phyloP scores from a whole-genome alignment of 2,888 invertebrate species.

The Leucozona laternaria region DNA sequence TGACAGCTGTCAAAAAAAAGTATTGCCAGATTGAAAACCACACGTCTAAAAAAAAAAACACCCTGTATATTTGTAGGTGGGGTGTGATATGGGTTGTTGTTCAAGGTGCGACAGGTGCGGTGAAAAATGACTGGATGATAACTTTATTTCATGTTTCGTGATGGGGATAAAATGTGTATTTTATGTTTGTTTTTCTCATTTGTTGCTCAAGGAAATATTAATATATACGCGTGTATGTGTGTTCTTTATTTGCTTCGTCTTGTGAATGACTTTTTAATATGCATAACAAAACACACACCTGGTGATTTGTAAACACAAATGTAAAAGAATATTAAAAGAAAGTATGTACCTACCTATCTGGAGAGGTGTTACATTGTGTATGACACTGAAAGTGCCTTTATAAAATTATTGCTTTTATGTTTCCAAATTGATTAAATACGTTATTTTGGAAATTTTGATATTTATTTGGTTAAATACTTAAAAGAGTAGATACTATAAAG shows the following conservation, averaged over 20 bases:
- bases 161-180: slow-evolving; percentile 17
- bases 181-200: slow-evolving; percentile 7
- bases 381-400: slow-evolving; percentile 24
- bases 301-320: slow-evolving; percentile 9
- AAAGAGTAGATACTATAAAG: too few relatives aligned
- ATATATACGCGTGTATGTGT: neutral
- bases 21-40: too few relatives aligned
- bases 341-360: too few relatives aligned
- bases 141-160: slow-evolving; percentile 47
- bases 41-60: too few relatives aligned
- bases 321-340: neutral
- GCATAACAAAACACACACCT: slow-evolving; percentile 18
- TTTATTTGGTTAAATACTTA: neutral
- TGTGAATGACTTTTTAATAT: slow-evolving; percentile 17
- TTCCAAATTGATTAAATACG: neutral
- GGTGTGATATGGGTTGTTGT: slow-evolving; percentile 13
- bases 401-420: neutral
- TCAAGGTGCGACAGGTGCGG: slow-evolving; percentile 22
- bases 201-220: slow-evolving; percentile 22
- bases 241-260: neutral
- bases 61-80: too few relatives aligned
- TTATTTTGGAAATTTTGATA: too few relatives aligned
- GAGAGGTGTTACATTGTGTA: neutral
- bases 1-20: too few relatives aligned
- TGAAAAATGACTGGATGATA: slow-evolving; percentile 51